Base-by-base conservation (phyloP, 2,113 vertebrate genomes). In the Pimephales promelas region DNA sequence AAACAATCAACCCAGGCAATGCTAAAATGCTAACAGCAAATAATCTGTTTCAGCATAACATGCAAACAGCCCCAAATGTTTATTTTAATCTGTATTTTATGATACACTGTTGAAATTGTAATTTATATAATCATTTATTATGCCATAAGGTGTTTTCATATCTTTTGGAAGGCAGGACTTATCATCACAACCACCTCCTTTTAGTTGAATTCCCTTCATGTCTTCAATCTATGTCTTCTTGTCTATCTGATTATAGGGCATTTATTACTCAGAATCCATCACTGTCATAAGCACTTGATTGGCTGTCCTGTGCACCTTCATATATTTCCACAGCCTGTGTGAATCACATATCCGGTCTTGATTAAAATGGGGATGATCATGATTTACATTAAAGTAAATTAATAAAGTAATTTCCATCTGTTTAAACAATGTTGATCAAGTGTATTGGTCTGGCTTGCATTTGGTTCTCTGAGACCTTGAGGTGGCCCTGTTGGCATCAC, bases 231-330 rank as follows among this genome's bases (percentile, higher is more conserved):
- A 10, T 59, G 52, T 84, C 52, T 45, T 26, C n/a, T 47, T 71
- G 14, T 40, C 34, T 66, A 31, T 36, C 54, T 47, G 49, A 31
- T 54, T 79, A 10, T 20, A 79, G 54, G 49, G 24, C 52, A 40
- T 85, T 70, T 82, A 70, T 76, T 61, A 82, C 8, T 79, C 72
- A 82, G 36, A 75, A 85, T 85, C 26, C 61, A 85, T 82, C 73
- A 78, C 52, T 86, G 61, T 78, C 84, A 61, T 40, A 71, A 4
- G 26, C 3, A 40, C 24, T 54, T 22, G 47, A 61, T 43, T 26
- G 56, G 76, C n/a, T 45, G 36, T 24, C 61, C 2, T 10, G n/a
- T 20, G 76, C 10, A 7, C 57, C 16, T 79, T 61, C 13, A 61
- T 78, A 45, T 45, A 78, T 78, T 57, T 40, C 47, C 45, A 28